Percentiles rank a stretch among this genome's conserved stretches.
These are phyloP conservation scores for Gymnoscelis rufifasciata DNA, from an alignment of 2,888 invertebrate species.

Conservation along the genomic window DNA sequence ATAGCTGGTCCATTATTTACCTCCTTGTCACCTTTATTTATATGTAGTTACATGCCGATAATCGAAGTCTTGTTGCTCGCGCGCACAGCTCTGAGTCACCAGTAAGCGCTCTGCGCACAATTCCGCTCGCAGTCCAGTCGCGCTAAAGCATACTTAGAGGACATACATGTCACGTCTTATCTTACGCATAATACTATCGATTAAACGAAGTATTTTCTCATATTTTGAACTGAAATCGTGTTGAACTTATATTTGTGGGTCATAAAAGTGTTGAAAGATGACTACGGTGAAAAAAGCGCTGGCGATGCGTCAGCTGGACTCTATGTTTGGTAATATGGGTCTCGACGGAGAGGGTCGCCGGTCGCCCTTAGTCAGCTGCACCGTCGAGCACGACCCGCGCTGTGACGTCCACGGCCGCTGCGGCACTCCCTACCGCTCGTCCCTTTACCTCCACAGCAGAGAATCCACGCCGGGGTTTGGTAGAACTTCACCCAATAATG, in stretches of 20 bases:
- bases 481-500: slow-evolving; percentile 70
- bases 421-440: slow-evolving; percentile 65
- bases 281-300: slow-evolving; percentile 80
- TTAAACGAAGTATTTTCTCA: slow-evolving; percentile 36
- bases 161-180: slow-evolving; percentile 67
- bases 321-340: slow-evolving; percentile 83
- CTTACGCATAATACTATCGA: slow-evolving; percentile 46
- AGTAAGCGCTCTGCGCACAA: slow-evolving; percentile 70
- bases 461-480: slow-evolving; percentile 78
- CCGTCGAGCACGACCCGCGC: slow-evolving; percentile 79
- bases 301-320: slow-evolving; percentile 85
- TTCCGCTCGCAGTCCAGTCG: slow-evolving; percentile 72
- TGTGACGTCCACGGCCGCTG: slow-evolving; percentile 85
- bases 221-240: slow-evolving; percentile 39
- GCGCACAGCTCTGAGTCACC: slow-evolving; percentile 71
- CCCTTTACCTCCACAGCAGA: slow-evolving; percentile 68
- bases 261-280: slow-evolving; percentile 50
- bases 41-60: slow-evolving; percentile 54
- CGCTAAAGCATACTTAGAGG: slow-evolving; percentile 71
- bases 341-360: slow-evolving; percentile 73
- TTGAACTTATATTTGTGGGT: slow-evolving; percentile 37
- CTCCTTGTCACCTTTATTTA: slow-evolving; percentile 66
- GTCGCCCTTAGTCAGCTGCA: slow-evolving; percentile 69
- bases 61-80: slow-evolving; percentile 65
- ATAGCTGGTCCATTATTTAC: slow-evolving; percentile 61